phyloP scores from a whole-genome alignment of 2,888 invertebrate species.

The Zaprionus obscuricornis region DNA sequence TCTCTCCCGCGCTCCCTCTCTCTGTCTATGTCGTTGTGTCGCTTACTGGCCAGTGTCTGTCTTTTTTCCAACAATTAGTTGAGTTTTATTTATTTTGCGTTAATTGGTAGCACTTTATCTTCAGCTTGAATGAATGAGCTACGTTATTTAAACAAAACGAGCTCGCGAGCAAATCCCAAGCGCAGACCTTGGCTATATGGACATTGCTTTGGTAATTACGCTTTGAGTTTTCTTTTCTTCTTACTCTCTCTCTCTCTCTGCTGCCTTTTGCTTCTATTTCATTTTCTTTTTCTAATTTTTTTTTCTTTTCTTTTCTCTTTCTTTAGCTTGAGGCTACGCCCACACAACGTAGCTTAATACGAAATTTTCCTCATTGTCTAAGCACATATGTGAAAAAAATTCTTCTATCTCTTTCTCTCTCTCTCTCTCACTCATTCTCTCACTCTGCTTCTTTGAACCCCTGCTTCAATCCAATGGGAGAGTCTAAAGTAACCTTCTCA shows the following conservation, averaged over 20 bases:
- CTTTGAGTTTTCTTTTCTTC: constrained; percentile 17
- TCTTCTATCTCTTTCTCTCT: not conserved
- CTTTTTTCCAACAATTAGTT: constrained; percentile 76
- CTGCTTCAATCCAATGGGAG: constrained; percentile 61
- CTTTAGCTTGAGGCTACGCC: constrained; percentile 43
- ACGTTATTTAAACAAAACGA: constrained; percentile 69
- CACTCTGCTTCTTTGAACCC: constrained; percentile 11
- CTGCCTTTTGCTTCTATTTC: no score
- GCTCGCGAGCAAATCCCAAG: constrained; percentile 44
- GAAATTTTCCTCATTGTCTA: constrained; percentile 30
- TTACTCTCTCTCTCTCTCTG: constrained; percentile 17
- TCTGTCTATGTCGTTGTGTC: not conserved
- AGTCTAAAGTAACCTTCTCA: constrained; percentile 61
- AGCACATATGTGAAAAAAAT: constrained; percentile 37
- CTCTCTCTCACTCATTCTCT: no score
- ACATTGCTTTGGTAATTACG: constrained; percentile 65
- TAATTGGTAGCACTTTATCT: constrained; percentile 81
- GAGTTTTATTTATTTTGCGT: constrained; percentile 80
- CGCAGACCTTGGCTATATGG: constrained; percentile 29
- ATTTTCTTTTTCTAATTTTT: constrained; percentile 1
- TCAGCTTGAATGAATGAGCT: constrained; percentile 70
- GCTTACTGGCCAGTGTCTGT: constrained; percentile 1
- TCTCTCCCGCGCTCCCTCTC: not conserved
- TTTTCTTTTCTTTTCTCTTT: constrained; percentile 18
- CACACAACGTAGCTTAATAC: constrained; percentile 20